Conservation (phyloP, 2,797 vertebrate species). For the Rallus crepitans region DNA sequence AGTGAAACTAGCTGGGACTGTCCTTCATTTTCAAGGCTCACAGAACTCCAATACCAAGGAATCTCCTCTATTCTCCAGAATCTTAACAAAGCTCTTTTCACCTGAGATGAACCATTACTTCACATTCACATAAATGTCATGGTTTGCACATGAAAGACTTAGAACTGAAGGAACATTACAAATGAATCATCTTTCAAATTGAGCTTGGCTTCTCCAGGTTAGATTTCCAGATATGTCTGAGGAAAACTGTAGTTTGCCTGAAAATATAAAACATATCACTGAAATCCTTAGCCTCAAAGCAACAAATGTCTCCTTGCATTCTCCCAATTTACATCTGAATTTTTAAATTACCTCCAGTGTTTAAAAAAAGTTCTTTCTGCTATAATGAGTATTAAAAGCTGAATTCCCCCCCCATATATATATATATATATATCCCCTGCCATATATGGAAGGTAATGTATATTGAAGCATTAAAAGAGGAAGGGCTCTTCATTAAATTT, state of each 20-base stretch:
- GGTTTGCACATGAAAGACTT: background rate
- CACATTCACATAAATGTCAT: fast-evolving
- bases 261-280: background rate
- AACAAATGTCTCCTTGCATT: background rate
- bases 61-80: background rate
- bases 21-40: background rate
- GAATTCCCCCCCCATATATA: background rate
- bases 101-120: background rate
- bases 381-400: background rate
- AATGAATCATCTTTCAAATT: background rate
- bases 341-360: background rate
- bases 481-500: background rate
- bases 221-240: background rate
- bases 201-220: background rate
- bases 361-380: background rate
- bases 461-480: background rate
- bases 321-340: background rate
- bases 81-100: background rate
- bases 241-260: background rate
- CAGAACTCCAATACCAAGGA: background rate
- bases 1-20: background rate
- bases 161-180: background rate
- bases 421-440: too few species aligned
- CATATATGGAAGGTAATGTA: background rate
- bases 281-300: background rate